These are phyloP conservation scores for Mesochorus sp. DNA, from an alignment of 2,888 invertebrate species.

Conservation along the genomic window DNA sequence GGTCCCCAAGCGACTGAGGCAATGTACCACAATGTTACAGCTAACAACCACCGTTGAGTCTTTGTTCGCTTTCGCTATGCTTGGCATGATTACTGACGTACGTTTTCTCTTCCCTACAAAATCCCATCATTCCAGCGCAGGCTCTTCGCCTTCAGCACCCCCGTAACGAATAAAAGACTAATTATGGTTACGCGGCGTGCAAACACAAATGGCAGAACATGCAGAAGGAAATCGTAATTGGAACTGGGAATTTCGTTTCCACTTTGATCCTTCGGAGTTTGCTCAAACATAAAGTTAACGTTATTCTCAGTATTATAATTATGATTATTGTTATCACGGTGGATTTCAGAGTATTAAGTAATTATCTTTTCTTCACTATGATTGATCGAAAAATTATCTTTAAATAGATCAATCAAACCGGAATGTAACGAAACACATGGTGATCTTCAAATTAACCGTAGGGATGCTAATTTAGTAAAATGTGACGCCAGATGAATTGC, in stretches of 20 bases:
- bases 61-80: slow-evolving; percentile 21
- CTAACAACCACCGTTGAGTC: slow-evolving; percentile 28
- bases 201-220: slow-evolving; percentile 31
- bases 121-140: slow-evolving; percentile 18
- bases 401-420: too few relatives aligned
- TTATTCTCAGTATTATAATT: neutral
- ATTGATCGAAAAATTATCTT: too few relatives aligned
- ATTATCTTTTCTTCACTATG: too few relatives aligned
- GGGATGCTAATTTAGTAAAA: too few relatives aligned
- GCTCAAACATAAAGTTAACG: neutral
- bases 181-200: slow-evolving; percentile 45
- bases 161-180: slow-evolving; percentile 52
- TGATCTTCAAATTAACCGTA: too few relatives aligned
- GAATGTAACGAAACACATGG: too few relatives aligned
- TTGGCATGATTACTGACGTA: slow-evolving; percentile 41
- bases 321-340: neutral
- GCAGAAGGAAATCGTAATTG: slow-evolving; percentile 26
- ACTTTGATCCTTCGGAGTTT: neutral
- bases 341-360: neutral
- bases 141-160: slow-evolving; percentile 19
- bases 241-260: slow-evolving; percentile 2
- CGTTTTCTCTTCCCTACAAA: slow-evolving; percentile 28
- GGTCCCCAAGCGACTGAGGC: slow-evolving; percentile 57
- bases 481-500: too few relatives aligned
- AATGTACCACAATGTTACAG: slow-evolving; percentile 51